Percentiles rank a stretch among this genome's conserved stretches.
Evolutionary conservation across 2,888 invertebrate genomes (phyloP).

Genomic region (Brachycybe producta): DNA sequence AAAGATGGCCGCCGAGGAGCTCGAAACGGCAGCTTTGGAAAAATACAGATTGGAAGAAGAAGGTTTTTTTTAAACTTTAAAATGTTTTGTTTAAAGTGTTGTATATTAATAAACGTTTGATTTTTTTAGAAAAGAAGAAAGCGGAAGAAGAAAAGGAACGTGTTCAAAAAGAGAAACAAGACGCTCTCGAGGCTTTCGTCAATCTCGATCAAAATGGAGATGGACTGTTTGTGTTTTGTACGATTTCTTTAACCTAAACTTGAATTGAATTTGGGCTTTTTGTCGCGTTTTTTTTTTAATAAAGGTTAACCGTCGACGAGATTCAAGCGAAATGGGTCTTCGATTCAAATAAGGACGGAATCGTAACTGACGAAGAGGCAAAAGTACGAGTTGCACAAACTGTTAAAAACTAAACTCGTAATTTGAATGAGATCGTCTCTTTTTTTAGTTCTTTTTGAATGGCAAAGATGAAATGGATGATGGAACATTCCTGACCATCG

Average conservation of each 20-base stretch:
- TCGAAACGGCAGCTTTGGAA: constrained; percentile 61
- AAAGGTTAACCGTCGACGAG: constrained; percentile 44
- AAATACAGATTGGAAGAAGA: constrained; percentile 56
- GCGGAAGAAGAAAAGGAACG: constrained; percentile 43
- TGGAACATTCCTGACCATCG: constrained; percentile 35
- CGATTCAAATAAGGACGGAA: constrained; percentile 80
- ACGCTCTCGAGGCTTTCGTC: constrained; percentile 47
- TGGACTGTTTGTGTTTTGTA: constrained; percentile 38
- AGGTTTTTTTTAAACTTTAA: constrained; percentile 17
- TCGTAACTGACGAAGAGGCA: constrained; percentile 75
- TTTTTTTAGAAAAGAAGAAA: constrained; percentile 35
- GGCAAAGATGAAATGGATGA: constrained; percentile 24
- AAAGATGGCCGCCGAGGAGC: constrained; percentile 56
- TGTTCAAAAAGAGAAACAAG: constrained; percentile 27
- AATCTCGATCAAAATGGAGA: constrained; percentile 69
- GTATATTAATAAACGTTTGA: constrained; percentile 7
- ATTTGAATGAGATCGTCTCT: too few relatives aligned
- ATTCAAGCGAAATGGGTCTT: constrained; percentile 54
- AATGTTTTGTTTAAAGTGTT: constrained; percentile 12
- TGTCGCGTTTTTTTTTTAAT: constrained; percentile 20
- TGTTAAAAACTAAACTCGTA: background rate
- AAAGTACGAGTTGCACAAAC: constrained; percentile 34
- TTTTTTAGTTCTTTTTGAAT: constrained; percentile 25
- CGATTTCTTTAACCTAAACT: background rate
- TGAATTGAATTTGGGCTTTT: too few relatives aligned